These are phyloP conservation scores for Porphyrio hochstetteri DNA, from an alignment of 2,113 vertebrate genomes.

Conservation along the genomic window DNA sequence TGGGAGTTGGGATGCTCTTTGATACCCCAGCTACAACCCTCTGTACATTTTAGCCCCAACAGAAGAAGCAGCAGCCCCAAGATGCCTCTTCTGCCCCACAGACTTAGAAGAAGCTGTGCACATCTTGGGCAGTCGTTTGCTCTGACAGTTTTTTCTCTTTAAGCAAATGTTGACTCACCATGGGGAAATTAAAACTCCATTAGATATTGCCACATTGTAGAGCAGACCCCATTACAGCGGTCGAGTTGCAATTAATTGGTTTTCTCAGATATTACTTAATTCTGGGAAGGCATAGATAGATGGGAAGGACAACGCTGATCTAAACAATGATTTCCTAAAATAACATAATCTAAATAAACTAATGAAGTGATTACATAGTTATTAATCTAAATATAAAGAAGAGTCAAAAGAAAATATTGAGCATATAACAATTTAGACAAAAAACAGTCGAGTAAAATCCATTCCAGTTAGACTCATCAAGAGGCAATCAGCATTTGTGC, in stretches of 20 bases:
- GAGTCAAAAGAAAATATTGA: slow-evolving; percentile 7
- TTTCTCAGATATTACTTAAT: slow-evolving; percentile 70
- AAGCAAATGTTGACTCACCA: slow-evolving; percentile 75
- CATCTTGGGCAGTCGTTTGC: slow-evolving; percentile 46
- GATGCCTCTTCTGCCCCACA: neutral
- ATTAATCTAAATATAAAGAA: slow-evolving; percentile 61
- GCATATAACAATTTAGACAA: slow-evolving; percentile 22
- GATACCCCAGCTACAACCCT: neutral
- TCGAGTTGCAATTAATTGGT: slow-evolving; percentile 74
- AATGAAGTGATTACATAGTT: slow-evolving; percentile 62
- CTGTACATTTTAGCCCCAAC: neutral
- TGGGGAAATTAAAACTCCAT: slow-evolving; percentile 81
- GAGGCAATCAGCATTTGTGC: slow-evolving; percentile 39
- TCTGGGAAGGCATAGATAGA: slow-evolving; percentile 39
- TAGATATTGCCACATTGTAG: slow-evolving; percentile 67
- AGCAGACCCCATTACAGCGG: slow-evolving; percentile 51
- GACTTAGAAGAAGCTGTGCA: neutral
- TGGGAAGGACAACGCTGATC: slow-evolving; percentile 39
- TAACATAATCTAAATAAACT: slow-evolving; percentile 68
- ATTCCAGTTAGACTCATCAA: neutral
- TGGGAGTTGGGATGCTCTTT: neutral
- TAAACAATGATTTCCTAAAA: slow-evolving; percentile 65
- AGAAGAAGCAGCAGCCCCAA: neutral
- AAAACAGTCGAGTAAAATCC: neutral
- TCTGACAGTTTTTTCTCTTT: slow-evolving; percentile 64